Evolutionary conservation across 2,888 invertebrate genomes (phyloP), one percentile per base, ranked within the genome.

Genomic region (Lottia scabra): DNA sequence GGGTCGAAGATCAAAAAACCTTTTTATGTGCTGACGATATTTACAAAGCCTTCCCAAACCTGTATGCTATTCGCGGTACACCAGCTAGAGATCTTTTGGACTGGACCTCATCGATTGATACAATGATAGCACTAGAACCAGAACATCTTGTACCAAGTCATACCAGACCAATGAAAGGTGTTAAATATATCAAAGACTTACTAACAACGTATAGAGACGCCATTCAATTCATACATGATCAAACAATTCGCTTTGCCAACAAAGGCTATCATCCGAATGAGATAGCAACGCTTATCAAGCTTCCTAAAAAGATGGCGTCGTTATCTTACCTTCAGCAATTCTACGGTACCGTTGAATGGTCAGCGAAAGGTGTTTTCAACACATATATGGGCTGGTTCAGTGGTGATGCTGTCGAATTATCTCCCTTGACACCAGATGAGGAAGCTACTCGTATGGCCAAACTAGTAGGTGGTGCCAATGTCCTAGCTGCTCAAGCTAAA

Each of bases 261-360:
- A 76, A 82, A 66, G 87, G 86, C 3, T 71, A 82, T 16, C 77
- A 78, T n/a, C 87, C 87, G 0, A 84, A 85, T 63, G 87, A 86
- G 67, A 84, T 87, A 19, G 85, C 78, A 3, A 65, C 70, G 15
- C 76, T 72, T 44, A 75, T 87, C 0, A 72, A 76, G 30, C 76
- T 87, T 19, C 85, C 87, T 12, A 70, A 71, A 15, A 73, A 77
- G 10, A 73, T 87, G 8, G 73, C 68, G 5, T 63, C 71, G 2
- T 80, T 84, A 73, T 83, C 84, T 1, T 83, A 79, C 67, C 76
- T 87, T 12, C 79, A 79, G 48, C 83, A 86, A 67, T 82, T 84
- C 67, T 87, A 87, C 71, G 87, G 87, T 4, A 87, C 84, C 1
- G 78, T 83, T 0, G 77, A 70, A n/a, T 87, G 87, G 87, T 86